These are phyloP conservation scores for Arothron firmamentum DNA, from an alignment of 2,113 vertebrate species.

Conservation along the genomic window DNA sequence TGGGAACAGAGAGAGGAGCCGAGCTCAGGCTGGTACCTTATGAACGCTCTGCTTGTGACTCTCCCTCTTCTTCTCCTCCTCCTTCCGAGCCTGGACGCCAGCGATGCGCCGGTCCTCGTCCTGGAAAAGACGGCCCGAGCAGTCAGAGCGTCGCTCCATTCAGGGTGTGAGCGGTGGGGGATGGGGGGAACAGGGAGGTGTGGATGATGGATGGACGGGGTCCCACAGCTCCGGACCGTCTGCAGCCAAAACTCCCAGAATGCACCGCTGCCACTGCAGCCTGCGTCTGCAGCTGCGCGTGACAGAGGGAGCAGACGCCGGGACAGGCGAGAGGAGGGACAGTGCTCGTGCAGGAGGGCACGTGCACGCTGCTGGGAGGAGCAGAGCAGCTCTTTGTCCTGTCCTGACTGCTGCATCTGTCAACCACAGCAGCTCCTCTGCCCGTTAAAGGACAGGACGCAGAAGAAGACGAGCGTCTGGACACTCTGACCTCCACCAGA, in stretches of 20 bases:
- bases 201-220: conserved; percentile 24
- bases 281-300: conserved; percentile 40
- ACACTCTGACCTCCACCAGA: too few species aligned
- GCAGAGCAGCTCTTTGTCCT: too few species aligned
- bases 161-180: too few species aligned
- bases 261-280: conserved; percentile 64
- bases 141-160: conserved; percentile 56
- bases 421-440: too few species aligned
- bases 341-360: too few species aligned
- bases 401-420: too few species aligned
- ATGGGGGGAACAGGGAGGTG: too few species aligned
- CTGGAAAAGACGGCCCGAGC: conserved; percentile 70
- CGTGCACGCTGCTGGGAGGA: too few species aligned
- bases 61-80: conserved; percentile 96
- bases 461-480: too few species aligned
- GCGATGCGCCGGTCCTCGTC: conserved; percentile 97
- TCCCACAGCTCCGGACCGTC: conserved; percentile 41
- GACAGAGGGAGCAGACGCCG: background rate
- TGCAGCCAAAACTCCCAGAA: conserved; percentile 66
- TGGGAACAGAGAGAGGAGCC: conserved; percentile 1
- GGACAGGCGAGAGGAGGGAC: conserved; percentile 24
- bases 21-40: conserved; percentile 78
- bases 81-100: conserved; percentile 87
- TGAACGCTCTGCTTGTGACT: conserved; percentile 88
- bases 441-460: too few species aligned